Evolutionary conservation across 2,797 vertebrate genomes (phyloP).

Genomic region (Phataginus tetradactyla): DNA sequence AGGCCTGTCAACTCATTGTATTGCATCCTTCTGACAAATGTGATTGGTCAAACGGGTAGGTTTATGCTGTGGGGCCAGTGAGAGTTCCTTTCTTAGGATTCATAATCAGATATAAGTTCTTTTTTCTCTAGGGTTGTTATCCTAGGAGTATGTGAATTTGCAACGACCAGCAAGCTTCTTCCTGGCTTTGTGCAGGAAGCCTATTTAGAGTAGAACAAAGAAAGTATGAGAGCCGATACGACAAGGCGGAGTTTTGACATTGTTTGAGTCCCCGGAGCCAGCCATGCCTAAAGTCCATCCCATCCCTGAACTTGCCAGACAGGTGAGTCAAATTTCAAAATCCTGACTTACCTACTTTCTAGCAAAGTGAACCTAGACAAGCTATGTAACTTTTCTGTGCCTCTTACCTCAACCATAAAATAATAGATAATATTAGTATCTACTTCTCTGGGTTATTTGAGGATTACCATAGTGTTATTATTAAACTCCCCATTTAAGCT

Average conservation of each 20-base stretch:
- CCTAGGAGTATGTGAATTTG: neutral
- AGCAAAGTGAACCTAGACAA: neutral
- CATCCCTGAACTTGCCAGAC: neutral
- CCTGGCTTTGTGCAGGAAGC: neutral
- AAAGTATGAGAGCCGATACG: neutral
- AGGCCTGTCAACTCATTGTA: neutral
- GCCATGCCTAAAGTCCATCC: neutral
- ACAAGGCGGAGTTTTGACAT: neutral
- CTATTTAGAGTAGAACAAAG: neutral
- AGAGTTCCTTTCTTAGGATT: neutral
- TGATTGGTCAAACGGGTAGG: neutral
- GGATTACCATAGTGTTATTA: neutral
- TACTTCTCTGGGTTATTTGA: neutral
- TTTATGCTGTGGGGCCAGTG: neutral
- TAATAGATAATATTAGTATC: neutral
- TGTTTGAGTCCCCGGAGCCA: neutral
- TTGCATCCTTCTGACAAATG: neutral
- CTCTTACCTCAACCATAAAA: neutral
- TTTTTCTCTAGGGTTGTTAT: neutral
- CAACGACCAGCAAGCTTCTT: neutral
- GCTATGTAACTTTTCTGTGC: neutral
- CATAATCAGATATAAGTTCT: neutral
- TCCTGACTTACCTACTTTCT: neutral
- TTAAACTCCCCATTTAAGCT: neutral
- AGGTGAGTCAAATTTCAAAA: slow-evolving; percentile 5